Percentiles rank a stretch among this genome's conserved stretches.
These are phyloP conservation scores for Nyctereutes procyonoides DNA, from an alignment of 2,113 vertebrate species.

Conservation along the genomic window DNA sequence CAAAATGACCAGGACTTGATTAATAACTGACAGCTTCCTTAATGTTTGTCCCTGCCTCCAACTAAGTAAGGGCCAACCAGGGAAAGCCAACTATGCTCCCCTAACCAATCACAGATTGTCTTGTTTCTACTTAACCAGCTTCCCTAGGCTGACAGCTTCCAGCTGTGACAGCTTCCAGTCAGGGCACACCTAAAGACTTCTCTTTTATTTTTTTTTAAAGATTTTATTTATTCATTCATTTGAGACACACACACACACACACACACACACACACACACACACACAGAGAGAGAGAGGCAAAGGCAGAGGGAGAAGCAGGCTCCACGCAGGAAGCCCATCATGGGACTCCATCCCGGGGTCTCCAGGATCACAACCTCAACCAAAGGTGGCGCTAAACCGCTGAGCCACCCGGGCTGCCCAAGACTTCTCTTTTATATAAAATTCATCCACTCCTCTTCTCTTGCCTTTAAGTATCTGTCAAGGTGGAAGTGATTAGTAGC, in stretches of 20 bases:
- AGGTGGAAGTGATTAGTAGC: background rate
- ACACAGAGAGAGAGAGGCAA: no score
- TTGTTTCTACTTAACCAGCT: background rate
- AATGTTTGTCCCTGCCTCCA: background rate
- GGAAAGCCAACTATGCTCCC: background rate
- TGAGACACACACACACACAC: no score
- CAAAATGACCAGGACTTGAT: background rate
- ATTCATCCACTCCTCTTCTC: background rate
- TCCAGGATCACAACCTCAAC: no score
- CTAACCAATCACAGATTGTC: background rate
- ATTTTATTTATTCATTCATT: no score
- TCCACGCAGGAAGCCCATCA: no score
- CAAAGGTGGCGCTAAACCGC: no score
- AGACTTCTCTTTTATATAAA: no score
- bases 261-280: no score
- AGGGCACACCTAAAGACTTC: background rate
- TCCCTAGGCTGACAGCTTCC: background rate
- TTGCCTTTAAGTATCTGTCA: background rate
- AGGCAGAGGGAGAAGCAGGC: no score
- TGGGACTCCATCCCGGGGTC: no score
- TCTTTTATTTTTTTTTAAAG: no score
- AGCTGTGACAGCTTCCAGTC: background rate
- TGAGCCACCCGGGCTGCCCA: no score
- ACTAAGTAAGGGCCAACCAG: background rate
- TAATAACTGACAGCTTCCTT: background rate